Evolutionary conservation across 2,888 invertebrate genomes (phyloP).

Genomic region (Zhuqinia jingwanae): DNA sequence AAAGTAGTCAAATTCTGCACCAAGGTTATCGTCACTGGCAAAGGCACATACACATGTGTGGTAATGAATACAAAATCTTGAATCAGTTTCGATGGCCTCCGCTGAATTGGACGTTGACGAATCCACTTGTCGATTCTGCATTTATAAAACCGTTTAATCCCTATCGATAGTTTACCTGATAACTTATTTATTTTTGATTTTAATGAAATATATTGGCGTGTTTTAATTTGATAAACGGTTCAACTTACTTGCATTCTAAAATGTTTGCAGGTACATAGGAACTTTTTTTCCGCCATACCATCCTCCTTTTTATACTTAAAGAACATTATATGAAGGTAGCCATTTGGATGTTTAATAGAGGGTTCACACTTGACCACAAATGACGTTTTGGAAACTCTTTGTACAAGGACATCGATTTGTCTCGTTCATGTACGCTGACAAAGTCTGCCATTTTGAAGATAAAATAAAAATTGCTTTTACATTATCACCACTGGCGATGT

Average conservation of each 20-base stretch:
- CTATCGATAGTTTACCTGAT: background rate
- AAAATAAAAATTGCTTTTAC: background rate
- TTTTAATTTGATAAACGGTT: background rate
- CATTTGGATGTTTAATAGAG: conserved; percentile 86
- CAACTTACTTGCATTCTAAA: conserved; percentile 81
- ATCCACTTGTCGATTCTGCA: conserved; percentile 61
- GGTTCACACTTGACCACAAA: conserved; percentile 88
- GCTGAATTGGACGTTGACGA: conserved; percentile 4
- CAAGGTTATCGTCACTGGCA: conserved; percentile 84
- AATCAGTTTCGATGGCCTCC: conserved; percentile 53
- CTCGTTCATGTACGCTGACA: conserved; percentile 85
- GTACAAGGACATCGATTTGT: conserved; percentile 85
- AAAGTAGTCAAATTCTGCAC: conserved; percentile 84
- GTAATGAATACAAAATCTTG: conserved; percentile 85
- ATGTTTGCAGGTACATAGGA: conserved; percentile 84
- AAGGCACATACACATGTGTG: conserved; percentile 88
- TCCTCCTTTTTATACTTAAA: conserved; percentile 81
- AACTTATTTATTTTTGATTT: too few relatives aligned
- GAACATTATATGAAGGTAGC: conserved; percentile 87
- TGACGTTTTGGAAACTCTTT: conserved; percentile 86
- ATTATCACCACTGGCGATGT: background rate
- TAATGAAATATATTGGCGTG: too few relatives aligned
- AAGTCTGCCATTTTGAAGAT: conserved; percentile 81
- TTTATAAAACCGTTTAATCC: background rate
- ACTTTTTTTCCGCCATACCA: conserved; percentile 82